Evolutionary conservation across 2,888 invertebrate genomes (phyloP).

Genomic region (Cybosia mesomella): DNA sequence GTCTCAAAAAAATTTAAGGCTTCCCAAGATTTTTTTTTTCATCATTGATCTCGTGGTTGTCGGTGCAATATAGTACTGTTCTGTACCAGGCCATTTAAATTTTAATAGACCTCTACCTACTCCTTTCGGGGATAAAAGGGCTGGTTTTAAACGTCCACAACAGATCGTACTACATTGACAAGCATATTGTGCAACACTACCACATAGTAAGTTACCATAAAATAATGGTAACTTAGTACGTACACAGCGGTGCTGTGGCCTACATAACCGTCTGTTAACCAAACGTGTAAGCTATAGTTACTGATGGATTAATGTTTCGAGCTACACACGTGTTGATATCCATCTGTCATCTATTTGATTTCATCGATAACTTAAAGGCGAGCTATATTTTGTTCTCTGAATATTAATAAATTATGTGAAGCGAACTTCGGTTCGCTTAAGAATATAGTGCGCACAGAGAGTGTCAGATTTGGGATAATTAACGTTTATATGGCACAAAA

Average conservation of each 20-base stretch:
- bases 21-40: too few species aligned
- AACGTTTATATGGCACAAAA: too few species aligned
- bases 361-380: constrained; percentile 2
- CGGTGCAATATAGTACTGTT: too few species aligned
- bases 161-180: background rate
- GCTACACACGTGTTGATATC: background rate
- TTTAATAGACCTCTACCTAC: too few species aligned
- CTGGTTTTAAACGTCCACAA: background rate
- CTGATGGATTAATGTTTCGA: background rate
- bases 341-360: constrained; percentile 11
- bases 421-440: too few species aligned
- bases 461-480: too few species aligned
- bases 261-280: constrained; percentile 6
- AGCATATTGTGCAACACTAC: background rate
- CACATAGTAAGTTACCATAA: constrained; percentile 4
- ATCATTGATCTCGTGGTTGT: too few species aligned
- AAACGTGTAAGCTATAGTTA: background rate
- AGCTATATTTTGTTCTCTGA: background rate
- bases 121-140: too few species aligned
- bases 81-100: too few species aligned
- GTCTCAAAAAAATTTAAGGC: too few species aligned
- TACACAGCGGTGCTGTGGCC: background rate
- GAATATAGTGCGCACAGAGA: too few species aligned
- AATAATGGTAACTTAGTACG: background rate
- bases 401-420: background rate